Evolutionary conservation across 2,113 vertebrate species (phyloP), one percentile per base, ranked within the genome.

Genomic region (Sigmodon hispidus): DNA sequence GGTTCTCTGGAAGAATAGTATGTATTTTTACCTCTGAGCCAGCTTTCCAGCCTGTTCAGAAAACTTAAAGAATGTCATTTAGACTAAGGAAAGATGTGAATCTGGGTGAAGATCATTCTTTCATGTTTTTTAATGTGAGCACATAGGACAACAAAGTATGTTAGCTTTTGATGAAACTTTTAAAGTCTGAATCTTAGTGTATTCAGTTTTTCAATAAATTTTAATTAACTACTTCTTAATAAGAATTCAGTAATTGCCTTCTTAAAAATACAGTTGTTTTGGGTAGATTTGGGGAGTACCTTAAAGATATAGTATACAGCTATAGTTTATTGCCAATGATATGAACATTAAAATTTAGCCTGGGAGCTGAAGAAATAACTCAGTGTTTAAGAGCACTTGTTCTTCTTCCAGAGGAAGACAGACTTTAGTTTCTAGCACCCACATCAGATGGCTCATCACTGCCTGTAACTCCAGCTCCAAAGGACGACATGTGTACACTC

Each of bases 291-390:
- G 57, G 83, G 50, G 57, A 87, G 89, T 81, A 26, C 59, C 55
- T 90, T 92, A 88, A 96, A 96, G 69, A 89, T 96, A 43, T 94
- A 92, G 87, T 48, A 75, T 75, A 19, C n/a, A 94, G 52, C 95
- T 94, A 40, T 61, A 43, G 70, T 84, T 93, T 96, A 84, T 94
- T 91, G 55, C 48, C 31, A 43, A 22, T 87, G 50, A 57, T 91
- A 57, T 75, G 92, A 45, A 81, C 93, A 88, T 93, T 85, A 80
- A 92, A 96, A 94, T 94, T 95, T 93, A 89, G 5, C 69, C 76
- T 85, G 17, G 69, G 36, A n/a, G 7, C 69, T 77, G 31, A 31
- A 52, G 29, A 76, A 31, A 19, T 52, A 16, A 52, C 40, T 45
- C 31, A 34, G 29, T 34, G 48, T 73, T 73, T 50, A 17, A 52